Evolutionary conservation across 2,797 vertebrate genomes (phyloP).

Genomic region (Chelon labrosus): DNA sequence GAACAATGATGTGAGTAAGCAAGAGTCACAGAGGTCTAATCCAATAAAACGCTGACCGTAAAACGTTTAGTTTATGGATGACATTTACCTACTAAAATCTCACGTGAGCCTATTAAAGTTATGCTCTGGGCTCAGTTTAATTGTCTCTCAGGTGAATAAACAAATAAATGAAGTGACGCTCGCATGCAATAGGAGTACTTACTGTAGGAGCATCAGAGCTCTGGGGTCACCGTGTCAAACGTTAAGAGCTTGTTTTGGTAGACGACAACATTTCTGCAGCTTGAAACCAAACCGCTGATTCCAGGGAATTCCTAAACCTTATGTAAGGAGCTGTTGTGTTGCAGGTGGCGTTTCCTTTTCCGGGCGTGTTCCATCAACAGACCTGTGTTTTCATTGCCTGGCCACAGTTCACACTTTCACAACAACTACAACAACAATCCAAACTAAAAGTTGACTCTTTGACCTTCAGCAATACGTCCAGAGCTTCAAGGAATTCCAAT

Average conservation of each 20-base stretch:
- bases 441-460: not conserved
- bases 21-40: not conserved
- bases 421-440: not conserved
- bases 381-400: too few relatives aligned
- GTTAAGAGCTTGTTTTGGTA: not conserved
- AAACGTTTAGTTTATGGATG: too few relatives aligned
- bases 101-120: not conserved
- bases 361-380: too few relatives aligned
- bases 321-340: too few relatives aligned
- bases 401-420: too few relatives aligned
- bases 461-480: not conserved
- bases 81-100: not conserved
- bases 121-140: not conserved
- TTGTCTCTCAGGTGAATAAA: not conserved
- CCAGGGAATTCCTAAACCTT: too few relatives aligned
- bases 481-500: constrained; percentile 6
- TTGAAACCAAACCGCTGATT: too few relatives aligned
- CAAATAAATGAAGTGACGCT: not conserved
- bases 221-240: constrained; percentile 37
- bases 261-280: too few relatives aligned
- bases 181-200: not conserved
- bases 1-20: too few relatives aligned
- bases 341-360: too few relatives aligned
- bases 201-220: not conserved
- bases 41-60: not conserved